Conservation (phyloP, 1,140 invertebrate species). For the Leptopilina boulardi region DNA sequence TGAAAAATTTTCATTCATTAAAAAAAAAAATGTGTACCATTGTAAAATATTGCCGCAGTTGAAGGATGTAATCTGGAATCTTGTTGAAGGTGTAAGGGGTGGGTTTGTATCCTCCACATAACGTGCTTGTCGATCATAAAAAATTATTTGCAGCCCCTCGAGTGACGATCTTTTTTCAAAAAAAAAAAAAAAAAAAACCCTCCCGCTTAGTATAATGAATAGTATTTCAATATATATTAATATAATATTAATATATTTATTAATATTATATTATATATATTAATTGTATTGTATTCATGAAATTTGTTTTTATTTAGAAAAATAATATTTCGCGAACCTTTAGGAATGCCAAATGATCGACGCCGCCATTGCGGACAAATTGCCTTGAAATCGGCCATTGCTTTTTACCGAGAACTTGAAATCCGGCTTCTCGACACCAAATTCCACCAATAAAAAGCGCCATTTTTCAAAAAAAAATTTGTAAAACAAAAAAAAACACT, state of each 20-base stretch:
- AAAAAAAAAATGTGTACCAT: slow-evolving; percentile 57
- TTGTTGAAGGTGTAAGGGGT: slow-evolving; percentile 71
- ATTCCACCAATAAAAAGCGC: slow-evolving; percentile 9
- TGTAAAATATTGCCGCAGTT: slow-evolving; percentile 69
- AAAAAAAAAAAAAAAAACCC: too few species aligned
- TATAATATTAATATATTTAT: too few species aligned
- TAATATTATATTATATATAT: too few species aligned
- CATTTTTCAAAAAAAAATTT: slow-evolving; percentile 12
- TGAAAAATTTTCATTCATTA: too few species aligned
- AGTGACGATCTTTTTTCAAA: slow-evolving; percentile 15
- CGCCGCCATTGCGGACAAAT: slow-evolving; percentile 13
- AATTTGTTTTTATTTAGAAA: too few species aligned
- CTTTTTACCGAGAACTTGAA: slow-evolving; percentile 12
- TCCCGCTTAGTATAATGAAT: too few species aligned
- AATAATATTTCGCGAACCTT: slow-evolving; percentile 1
- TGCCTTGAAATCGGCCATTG: slow-evolving; percentile 19
- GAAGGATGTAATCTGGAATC: slow-evolving; percentile 69
- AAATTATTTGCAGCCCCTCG: slow-evolving; percentile 44
- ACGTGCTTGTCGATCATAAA: slow-evolving; percentile 47
- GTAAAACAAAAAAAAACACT: not conserved
- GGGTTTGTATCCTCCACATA: slow-evolving; percentile 73
- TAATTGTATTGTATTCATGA: too few species aligned
- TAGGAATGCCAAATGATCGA: slow-evolving; percentile 24
- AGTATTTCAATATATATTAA: too few species aligned
- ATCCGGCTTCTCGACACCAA: not conserved